Evolutionary conservation across 2,888 invertebrate species (phyloP), one percentile per base, ranked within the genome.

Genomic region (Herminia tarsipennalis): DNA sequence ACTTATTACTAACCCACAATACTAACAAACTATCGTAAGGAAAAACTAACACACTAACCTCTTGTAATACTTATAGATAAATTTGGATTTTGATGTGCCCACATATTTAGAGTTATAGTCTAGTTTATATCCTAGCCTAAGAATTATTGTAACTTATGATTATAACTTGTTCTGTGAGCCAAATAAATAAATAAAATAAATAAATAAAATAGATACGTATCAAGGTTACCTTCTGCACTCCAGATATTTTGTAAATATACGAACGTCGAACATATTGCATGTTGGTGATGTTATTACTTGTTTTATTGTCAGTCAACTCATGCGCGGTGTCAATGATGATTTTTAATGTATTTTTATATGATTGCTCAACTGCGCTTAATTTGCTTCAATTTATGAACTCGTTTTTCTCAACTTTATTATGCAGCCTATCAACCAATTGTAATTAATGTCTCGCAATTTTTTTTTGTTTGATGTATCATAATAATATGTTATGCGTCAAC

Each of bases 281-380:
- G 45, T 33, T 34, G 24, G 25, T 35, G 34, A 27, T 22, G 45
- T 37, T 46, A 43, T 56, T 45, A 45, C 59, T 30, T 36, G 47
- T 52, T 62, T 58, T 52, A 63, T 20, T 45, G 44, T 34, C 39
- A 10, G 36, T 48, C 52, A 49, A 49, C 59, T 30, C 33, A 46
- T 52, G 42, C 40, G 45, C 56, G 44, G 56, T 50, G 56, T 51
- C 51, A 56, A 56, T 56, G 49, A 55, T 38, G 44, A 48, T 51
- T n/a, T 50, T 62, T 52, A 27, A 27, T 27, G 27, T 27, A 30
- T 30, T 30, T 35, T 25, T 27, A 35, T 24, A 13, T 5, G 36
- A 17, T 13, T 36, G 17, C 13, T 27, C 27, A 20, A 27, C 17
- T 17, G 12, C 2, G 13, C n/a, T 17, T 36, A 36, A 25, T 17